Percentiles rank a stretch among this genome's conserved stretches.
Conservation (phyloP, 2,113 vertebrate genomes). For the Gymnogyps californianus region DNA sequence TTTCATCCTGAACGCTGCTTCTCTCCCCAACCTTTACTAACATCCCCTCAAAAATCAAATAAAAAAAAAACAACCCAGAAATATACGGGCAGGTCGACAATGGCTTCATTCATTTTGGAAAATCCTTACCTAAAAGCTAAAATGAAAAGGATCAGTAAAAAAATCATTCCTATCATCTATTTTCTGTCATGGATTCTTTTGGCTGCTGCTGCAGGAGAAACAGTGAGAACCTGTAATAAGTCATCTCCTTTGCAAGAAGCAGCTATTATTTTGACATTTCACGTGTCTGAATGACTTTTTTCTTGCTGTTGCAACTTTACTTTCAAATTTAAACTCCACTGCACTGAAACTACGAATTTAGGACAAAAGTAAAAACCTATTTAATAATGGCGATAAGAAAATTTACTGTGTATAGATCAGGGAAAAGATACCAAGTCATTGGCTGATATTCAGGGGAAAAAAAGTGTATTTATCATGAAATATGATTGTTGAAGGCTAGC, state of each 20-base stretch:
- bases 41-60: neutral
- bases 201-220: neutral
- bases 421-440: neutral
- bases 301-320: neutral
- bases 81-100: neutral
- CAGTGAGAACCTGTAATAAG: neutral
- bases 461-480: neutral
- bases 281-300: neutral
- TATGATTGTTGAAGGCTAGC: neutral
- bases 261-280: neutral
- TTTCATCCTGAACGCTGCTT: neutral
- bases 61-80: neutral
- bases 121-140: neutral
- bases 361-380: neutral
- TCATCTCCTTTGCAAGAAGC: neutral
- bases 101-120: slow-evolving; percentile 16
- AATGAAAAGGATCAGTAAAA: slow-evolving; percentile 12
- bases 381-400: neutral
- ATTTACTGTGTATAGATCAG: neutral
- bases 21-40: neutral
- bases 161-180: neutral
- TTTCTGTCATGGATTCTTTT: neutral
- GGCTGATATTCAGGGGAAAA: neutral
- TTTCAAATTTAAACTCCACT: neutral
- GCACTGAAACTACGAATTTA: neutral